phyloP scores from a whole-genome alignment of 1,140 invertebrate species.

The Heterodera carotae region DNA sequence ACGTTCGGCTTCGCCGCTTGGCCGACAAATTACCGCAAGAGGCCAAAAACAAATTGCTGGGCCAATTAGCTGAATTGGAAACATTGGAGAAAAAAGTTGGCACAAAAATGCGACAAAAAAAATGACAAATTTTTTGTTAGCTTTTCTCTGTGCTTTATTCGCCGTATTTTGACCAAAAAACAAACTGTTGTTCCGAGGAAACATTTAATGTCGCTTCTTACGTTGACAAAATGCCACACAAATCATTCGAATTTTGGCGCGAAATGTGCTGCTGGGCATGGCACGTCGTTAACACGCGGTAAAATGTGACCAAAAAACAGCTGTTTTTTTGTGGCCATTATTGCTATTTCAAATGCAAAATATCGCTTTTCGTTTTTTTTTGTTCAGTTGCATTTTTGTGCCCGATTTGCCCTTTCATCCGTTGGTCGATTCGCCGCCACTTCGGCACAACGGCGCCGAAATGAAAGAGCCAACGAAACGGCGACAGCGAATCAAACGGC shows the following conservation, averaged over 20 bases:
- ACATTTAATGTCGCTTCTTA: neutral
- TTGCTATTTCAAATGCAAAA: neutral
- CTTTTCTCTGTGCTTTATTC: conserved; percentile 17
- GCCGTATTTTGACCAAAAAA: neutral
- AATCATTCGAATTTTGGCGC: conserved; percentile 13
- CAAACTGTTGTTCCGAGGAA: neutral
- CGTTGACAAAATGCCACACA: neutral
- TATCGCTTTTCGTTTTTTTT: neutral
- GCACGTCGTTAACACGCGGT: conserved; percentile 76
- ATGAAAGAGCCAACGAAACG: neutral
- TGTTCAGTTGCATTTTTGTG: conserved; percentile 69
- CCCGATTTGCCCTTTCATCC: conserved; percentile 42
- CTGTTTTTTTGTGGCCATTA: neutral
- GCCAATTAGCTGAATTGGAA: conserved; percentile 24
- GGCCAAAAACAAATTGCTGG: conserved; percentile 16
- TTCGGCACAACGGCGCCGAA: neutral
- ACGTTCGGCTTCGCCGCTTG: conserved; percentile 3
- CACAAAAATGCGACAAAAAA: conserved; percentile 1
- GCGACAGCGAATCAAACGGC: neutral
- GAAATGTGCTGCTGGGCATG: conserved; percentile 70
- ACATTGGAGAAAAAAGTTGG: conserved; percentile 25
- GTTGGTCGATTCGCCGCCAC: conserved; percentile 4
- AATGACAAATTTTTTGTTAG: conserved; percentile 24
- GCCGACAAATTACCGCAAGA: conserved; percentile 18
- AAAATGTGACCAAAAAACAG: neutral